Evolutionary conservation across 2,888 invertebrate genomes (phyloP), one percentile per base, ranked within the genome.

Genomic region (Danaus chrysippus): DNA sequence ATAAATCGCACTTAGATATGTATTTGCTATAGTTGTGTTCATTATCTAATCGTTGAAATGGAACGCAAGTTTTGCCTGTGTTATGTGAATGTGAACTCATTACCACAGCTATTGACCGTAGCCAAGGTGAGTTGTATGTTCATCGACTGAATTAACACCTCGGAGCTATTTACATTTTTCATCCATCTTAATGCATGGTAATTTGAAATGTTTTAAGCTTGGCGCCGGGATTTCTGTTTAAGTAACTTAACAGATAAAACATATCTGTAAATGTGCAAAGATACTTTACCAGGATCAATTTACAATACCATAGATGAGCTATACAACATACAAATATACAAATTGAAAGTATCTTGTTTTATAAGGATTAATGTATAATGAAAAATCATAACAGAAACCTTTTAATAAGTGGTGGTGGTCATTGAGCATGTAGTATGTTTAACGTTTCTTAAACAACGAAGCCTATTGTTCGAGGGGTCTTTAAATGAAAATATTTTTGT

Each of bases 61-160:
- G 65, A 67, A 65, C 59, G 58, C 60, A 59, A 61, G 62, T 23
- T 64, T 34, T 52, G 62, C 46, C 10, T 68, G 49, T 53, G 43
- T 70, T 68, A 66, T 68, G 64, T 63, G 70, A 72, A 76, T 72
- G 71, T 73, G 72, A 74, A 71, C 73, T 75, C 69, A 75, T 75
- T 76, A 70, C 65, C 69, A 69, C 74, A 74, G 80, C 71, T 79
- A 78, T 80, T 80, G 81, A 82, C 81, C 82, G 75, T 76, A 72
- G 69, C 72, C 82, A 85, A 86, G 86, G 85, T 82, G 73, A 83
- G 68, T 65, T 65, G 73, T 80, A 76, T 79, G 76, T 70, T 84
- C 83, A 83, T 82, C 83, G 83, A 77, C 82, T 76, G 78, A 75
- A 73, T 65, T 75, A 77, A 81, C 84, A 79, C 80, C 71, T 76